Base-by-base conservation (phyloP, 1,140 invertebrate genomes). In the Globodera rostochiensis region DNA sequence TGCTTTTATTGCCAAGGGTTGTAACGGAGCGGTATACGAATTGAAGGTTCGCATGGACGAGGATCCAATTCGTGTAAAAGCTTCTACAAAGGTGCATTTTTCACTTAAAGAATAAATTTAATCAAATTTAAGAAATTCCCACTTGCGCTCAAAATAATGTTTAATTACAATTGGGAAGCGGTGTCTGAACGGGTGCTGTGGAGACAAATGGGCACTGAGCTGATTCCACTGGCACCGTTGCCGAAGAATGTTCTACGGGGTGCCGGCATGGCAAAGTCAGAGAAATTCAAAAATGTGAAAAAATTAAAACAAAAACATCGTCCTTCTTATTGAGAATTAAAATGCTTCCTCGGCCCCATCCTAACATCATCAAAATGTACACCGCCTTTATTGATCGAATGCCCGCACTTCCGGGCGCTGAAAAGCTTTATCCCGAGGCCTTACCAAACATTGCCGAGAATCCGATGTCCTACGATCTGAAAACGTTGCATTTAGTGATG, bases 401-500 rank as follows among this genome's bases (percentile, higher is more conserved):
- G 80, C 86, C 85, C 46, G 8, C 79, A 1, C 73, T 85, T 36
- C 64, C 64, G 3, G 85, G 74, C 13, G 84, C 85, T 4, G 77
- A 86, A 53, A 46, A 76, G 8, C 60, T 84, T 21, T 86, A 74
- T 74, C 74, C 83, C 25, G 86, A 86, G 79, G 86, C 84, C 7
- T 66, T 86, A 5, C 85, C 85, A 19, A 80, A 81, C 36, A 57
- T 73, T 67, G 86, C 50, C 70, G 57, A 73, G 69, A n/a, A 69
- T 13, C n/a, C 47, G 6, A n/a, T 82, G 36, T 45, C 53, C 53
- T 46, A 74, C 64, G 74, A 85, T 15, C 50, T 84, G 8, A 80
- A 81, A 75, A 86, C 84, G 66, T 47, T 85, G n/a, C 86, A 80
- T 70, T 60, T 85, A 46, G 84, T 85, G 21, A 85, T 85, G 84